These are phyloP conservation scores for Sylvietta virens DNA, from an alignment of 2,113 vertebrate species.

Conservation along the genomic window DNA sequence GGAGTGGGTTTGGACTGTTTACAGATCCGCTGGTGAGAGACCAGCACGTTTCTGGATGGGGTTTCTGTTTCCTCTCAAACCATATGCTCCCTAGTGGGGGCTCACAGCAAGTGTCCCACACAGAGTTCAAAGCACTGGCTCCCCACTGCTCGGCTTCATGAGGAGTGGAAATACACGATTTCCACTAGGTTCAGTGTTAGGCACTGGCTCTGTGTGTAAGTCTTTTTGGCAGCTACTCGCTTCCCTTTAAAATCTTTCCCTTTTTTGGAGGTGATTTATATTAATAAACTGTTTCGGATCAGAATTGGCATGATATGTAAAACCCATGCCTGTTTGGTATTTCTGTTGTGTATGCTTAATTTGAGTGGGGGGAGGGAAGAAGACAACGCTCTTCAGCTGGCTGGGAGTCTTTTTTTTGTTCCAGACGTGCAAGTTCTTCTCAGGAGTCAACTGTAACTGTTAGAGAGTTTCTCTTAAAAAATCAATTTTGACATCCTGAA, in stretches of 20 bases:
- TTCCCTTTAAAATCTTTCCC: conserved; percentile 30
- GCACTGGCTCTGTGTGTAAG: conserved; percentile 12
- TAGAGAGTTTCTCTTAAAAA: conserved; percentile 18
- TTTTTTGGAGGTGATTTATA: conserved; percentile 58
- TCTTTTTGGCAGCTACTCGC: background rate
- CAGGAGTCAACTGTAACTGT: conserved; percentile 7
- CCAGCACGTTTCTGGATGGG: background rate
- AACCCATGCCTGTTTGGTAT: conserved; percentile 35
- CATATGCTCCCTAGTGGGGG: background rate
- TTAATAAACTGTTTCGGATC: conserved; percentile 21
- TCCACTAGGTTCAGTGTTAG: conserved; percentile 4
- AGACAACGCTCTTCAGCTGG: background rate
- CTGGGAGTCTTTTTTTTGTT: conserved; percentile 13
- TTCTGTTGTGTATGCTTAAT: conserved; percentile 29
- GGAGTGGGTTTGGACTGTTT: background rate
- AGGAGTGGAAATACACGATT: conserved; percentile 19
- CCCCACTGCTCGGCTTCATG: conserved; percentile 4
- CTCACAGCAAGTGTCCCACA: conserved; percentile 17
- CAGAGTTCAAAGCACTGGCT: conserved; percentile 8
- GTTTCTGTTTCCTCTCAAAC: conserved; percentile 18
- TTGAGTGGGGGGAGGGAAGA: conserved; percentile 6
- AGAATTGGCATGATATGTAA: conserved; percentile 29
- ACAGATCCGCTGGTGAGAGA: background rate
- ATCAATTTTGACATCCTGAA: conserved; percentile 27
- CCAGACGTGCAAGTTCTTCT: conserved; percentile 15